These are phyloP conservation scores for Melipona beecheii DNA, from an alignment of 2,888 invertebrate species.

Conservation along the genomic window DNA sequence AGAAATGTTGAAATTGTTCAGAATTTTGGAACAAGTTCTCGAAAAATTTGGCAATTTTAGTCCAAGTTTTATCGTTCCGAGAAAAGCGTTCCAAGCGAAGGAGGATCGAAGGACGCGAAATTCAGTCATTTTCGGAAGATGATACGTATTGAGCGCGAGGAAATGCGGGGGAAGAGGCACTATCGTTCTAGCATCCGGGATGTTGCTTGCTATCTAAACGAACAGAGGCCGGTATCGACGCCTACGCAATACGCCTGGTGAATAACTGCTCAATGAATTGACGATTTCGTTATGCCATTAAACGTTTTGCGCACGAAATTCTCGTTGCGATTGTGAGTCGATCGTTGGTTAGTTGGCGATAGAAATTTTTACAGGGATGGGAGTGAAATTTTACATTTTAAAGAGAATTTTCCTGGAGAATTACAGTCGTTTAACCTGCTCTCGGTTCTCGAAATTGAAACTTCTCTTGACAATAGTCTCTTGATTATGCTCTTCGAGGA, in stretches of 20 bases:
- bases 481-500: too few relatives aligned
- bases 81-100: too few relatives aligned
- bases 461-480: too few relatives aligned
- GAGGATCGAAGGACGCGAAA: slow-evolving; percentile 52
- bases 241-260: slow-evolving; percentile 75
- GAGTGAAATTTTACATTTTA: background rate
- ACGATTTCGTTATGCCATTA: slow-evolving; percentile 66
- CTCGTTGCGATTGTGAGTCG: background rate
- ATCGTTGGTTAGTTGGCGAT: background rate
- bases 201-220: slow-evolving; percentile 81
- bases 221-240: slow-evolving; percentile 78
- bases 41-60: too few relatives aligned
- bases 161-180: slow-evolving; percentile 81
- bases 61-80: background rate
- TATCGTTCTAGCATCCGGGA: slow-evolving; percentile 82
- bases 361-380: background rate
- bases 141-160: slow-evolving; percentile 72
- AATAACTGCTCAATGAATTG: slow-evolving; percentile 74
- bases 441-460: too few relatives aligned
- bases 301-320: slow-evolving; percentile 1
- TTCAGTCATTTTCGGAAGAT: slow-evolving; percentile 55
- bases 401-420: background rate
- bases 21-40: too few relatives aligned
- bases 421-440: background rate
- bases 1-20: background rate